A percentile compares a stretch with the other conserved stretches of the same genome.
Conservation (phyloP, 2,797 vertebrate species). For the Cossypha dichroa region DNA sequence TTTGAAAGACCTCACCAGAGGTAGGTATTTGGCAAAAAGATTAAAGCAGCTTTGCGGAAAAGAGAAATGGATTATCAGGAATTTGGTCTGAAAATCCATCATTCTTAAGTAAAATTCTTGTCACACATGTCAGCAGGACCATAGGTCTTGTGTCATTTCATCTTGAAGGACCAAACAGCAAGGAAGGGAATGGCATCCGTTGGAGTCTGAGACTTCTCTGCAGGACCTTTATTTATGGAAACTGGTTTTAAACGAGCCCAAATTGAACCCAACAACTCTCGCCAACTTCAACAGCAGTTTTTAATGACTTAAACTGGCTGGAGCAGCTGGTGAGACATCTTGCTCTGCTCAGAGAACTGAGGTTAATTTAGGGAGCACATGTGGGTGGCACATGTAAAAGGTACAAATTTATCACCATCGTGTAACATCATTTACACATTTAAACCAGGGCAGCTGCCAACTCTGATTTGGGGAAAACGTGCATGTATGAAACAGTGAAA, state of each 20-base stretch:
- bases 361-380: neutral
- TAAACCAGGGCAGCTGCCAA: neutral
- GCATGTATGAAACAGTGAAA: neutral
- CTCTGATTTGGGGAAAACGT: neutral
- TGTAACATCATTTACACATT: neutral
- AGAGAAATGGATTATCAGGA: neutral
- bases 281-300: neutral
- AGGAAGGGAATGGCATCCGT: neutral
- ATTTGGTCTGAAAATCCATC: neutral
- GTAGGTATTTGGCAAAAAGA: neutral
- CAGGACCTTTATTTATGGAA: neutral
- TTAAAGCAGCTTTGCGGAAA: neutral
- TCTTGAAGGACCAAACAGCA: neutral
- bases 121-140: neutral
- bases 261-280: neutral
- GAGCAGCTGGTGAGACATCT: slow-evolving; percentile 23
- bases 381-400: neutral
- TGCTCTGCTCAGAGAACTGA: neutral
- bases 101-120: neutral
- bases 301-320: slow-evolving; percentile 15
- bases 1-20: neutral
- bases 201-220: neutral
- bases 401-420: neutral
- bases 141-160: neutral
- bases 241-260: neutral